Percentiles rank a stretch among this genome's conserved stretches.
Conservation (phyloP, 2,113 vertebrate genomes). For the Lepisosteus osseus region DNA sequence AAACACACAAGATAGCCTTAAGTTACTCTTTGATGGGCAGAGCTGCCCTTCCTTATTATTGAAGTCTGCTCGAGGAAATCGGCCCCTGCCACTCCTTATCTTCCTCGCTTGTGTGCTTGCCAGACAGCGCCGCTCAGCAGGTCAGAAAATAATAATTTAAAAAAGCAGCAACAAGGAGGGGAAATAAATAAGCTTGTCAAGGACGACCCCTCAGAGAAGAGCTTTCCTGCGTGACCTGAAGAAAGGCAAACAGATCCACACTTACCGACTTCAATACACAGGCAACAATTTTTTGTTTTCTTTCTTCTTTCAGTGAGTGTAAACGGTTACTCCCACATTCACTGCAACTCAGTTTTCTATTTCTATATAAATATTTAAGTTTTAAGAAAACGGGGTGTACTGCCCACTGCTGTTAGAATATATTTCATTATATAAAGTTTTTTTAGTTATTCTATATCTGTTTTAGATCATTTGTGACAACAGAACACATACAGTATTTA, state of each 20-base stretch:
- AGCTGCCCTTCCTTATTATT: not conserved
- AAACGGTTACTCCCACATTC: too few species aligned
- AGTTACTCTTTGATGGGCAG: constrained; percentile 5
- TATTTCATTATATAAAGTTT: too few species aligned
- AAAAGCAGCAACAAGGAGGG: not conserved
- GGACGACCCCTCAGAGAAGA: not conserved
- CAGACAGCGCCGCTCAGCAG: constrained; percentile 7
- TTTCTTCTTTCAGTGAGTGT: too few species aligned
- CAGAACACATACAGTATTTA: too few species aligned
- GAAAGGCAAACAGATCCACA: not conserved
- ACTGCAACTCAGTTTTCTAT: too few species aligned
- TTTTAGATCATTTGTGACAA: too few species aligned
- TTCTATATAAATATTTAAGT: too few species aligned
- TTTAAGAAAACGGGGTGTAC: too few species aligned
- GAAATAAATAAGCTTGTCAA: not conserved
- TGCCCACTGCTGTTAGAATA: too few species aligned
- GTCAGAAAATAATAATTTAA: constrained; percentile 1
- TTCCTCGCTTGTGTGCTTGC: not conserved
- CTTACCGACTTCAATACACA: too few species aligned
- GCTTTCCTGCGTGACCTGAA: not conserved
- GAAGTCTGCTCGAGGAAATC: constrained; percentile 1
- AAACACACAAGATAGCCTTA: constrained; percentile 1
- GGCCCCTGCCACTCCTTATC: not conserved
- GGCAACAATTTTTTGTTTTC: too few species aligned
- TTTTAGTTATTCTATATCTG: too few species aligned